Evolutionary conservation across 2,888 invertebrate species (phyloP).

Genomic region (Pachycephus smyrnensis): DNA sequence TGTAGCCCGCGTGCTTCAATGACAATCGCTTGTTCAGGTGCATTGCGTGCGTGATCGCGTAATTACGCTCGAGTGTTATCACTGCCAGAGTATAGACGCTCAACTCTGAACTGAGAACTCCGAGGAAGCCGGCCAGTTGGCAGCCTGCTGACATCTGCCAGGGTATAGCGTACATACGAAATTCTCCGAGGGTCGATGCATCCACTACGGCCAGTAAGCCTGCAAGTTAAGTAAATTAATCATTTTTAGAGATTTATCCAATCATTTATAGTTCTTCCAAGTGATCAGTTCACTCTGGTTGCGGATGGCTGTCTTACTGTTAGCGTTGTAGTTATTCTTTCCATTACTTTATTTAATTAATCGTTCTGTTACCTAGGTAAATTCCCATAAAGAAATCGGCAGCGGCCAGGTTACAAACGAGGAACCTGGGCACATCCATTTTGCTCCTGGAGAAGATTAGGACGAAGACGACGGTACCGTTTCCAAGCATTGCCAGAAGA

Average conservation of each 20-base stretch:
- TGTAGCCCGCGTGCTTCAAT: slow-evolving; percentile 88
- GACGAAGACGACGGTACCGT: slow-evolving; percentile 95
- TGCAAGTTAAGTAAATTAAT: slow-evolving; percentile 53
- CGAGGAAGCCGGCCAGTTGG: slow-evolving; percentile 93
- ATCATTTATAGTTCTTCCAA: no score
- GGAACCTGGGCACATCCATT: slow-evolving; percentile 96
- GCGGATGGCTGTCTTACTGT: no score
- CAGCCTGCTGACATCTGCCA: slow-evolving; percentile 98
- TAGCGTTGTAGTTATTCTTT: no score
- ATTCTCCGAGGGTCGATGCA: slow-evolving; percentile 94
- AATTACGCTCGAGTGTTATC: slow-evolving; percentile 94
- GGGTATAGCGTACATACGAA: slow-evolving; percentile 94
- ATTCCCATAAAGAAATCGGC: slow-evolving; percentile 98
- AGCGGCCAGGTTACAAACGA: slow-evolving; percentile 95
- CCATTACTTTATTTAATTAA: no score
- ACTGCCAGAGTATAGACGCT: slow-evolving; percentile 96
- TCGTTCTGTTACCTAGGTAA: slow-evolving; percentile 77
- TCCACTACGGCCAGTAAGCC: slow-evolving; percentile 96
- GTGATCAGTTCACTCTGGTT: no score
- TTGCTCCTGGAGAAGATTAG: slow-evolving; percentile 90
- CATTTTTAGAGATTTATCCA: not conserved
- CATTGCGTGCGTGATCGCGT: slow-evolving; percentile 98
- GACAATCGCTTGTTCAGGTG: slow-evolving; percentile 95
- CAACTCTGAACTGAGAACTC: slow-evolving; percentile 92
- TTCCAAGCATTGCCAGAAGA: slow-evolving; percentile 93